Percentiles rank a stretch among this genome's conserved stretches.
Conservation (phyloP, 2,797 vertebrate species). For the Macropodus opercularis region DNA sequence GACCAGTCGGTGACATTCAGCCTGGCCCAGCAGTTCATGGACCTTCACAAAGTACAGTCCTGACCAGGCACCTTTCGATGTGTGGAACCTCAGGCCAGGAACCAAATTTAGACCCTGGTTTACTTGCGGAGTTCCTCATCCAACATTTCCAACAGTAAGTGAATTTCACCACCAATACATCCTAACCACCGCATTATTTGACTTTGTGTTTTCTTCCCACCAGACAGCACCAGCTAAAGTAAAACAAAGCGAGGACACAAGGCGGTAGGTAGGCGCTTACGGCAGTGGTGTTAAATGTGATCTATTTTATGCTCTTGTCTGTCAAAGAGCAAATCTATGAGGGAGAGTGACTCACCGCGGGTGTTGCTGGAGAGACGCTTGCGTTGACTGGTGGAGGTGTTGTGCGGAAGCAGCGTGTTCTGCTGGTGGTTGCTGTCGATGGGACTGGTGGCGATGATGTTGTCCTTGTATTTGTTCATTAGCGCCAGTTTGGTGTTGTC, state of each 20-base stretch:
- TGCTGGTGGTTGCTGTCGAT: constrained; percentile 97
- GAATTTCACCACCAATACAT: no score
- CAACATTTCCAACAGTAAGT: no score
- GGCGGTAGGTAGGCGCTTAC: neutral
- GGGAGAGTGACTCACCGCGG: constrained; percentile 83
- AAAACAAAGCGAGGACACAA: neutral
- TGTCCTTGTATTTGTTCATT: constrained; percentile 99
- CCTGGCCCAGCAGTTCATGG: no score
- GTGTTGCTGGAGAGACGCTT: constrained; percentile 97
- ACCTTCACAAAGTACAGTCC: no score
- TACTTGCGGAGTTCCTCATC: no score
- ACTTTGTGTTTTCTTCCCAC: no score
- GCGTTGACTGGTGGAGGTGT: constrained; percentile 94
- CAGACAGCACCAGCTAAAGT: neutral
- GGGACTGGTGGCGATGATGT: constrained; percentile 96
- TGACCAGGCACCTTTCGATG: no score
- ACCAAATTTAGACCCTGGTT: no score
- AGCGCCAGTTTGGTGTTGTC: constrained; percentile 96
- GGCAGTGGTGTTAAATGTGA: neutral
- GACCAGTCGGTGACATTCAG: no score
- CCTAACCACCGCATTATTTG: no score
- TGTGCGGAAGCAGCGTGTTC: constrained; percentile 93
- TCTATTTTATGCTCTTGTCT: neutral
- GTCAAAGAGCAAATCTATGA: constrained; percentile 7
- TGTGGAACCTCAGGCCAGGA: no score